A percentile compares a stretch with the other conserved stretches of the same genome.
These are phyloP conservation scores for Gasterosteus nipponicus DNA, from an alignment of 2,113 vertebrate species.

Conservation along the genomic window DNA sequence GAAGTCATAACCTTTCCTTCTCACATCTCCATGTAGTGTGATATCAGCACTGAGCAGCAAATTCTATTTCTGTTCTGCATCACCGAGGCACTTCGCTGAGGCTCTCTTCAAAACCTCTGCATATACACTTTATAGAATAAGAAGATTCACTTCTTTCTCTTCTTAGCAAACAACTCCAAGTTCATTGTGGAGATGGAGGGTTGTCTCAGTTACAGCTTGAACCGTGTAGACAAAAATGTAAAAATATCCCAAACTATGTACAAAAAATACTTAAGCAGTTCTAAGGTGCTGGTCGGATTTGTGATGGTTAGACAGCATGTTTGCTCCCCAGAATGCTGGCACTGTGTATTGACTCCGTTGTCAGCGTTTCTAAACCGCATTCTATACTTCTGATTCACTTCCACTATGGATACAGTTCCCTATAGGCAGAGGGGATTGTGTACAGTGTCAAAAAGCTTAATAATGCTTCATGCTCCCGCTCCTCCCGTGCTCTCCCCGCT, in stretches of 20 bases:
- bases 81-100: conserved; percentile 18
- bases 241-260: background rate
- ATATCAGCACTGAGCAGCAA: conserved; percentile 49
- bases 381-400: too few species aligned
- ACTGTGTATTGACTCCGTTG: too few species aligned
- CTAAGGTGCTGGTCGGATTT: too few species aligned
- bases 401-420: too few species aligned
- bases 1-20: conserved; percentile 51
- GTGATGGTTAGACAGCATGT: too few species aligned
- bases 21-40: conserved; percentile 36
- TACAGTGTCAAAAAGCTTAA: too few species aligned
- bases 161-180: background rate
- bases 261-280: background rate
- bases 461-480: too few species aligned
- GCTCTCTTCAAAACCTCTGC: conserved; percentile 21
- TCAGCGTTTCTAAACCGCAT: too few species aligned
- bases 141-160: conserved; percentile 40
- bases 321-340: too few species aligned
- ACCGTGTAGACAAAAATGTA: background rate
- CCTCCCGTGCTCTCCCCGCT: too few species aligned
- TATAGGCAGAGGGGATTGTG: too few species aligned
- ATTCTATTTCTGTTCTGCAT: conserved; percentile 52
- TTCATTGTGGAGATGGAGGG: background rate
- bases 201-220: background rate
- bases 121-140: conserved; percentile 17